Evolutionary conservation across 2,888 invertebrate species (phyloP).

Genomic region (Agelastica alni): DNA sequence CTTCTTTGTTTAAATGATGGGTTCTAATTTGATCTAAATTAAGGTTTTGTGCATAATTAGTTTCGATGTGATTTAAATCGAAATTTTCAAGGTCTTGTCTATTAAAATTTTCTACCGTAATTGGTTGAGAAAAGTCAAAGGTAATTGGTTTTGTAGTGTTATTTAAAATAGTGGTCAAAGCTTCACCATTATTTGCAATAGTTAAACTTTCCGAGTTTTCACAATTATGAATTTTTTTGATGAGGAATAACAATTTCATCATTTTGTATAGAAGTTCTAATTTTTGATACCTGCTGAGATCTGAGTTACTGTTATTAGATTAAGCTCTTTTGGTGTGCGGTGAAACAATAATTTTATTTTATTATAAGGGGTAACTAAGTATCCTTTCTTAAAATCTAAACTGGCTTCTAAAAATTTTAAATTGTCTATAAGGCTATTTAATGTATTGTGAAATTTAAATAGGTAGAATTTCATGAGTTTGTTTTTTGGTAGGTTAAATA

Average conservation of each 20-base stretch:
- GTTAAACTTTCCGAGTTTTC: neutral
- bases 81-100: neutral
- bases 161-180: too few relatives aligned
- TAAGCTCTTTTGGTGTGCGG: too few relatives aligned
- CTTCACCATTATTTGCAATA: too few relatives aligned
- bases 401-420: neutral
- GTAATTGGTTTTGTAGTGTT: too few relatives aligned
- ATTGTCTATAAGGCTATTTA: too few relatives aligned
- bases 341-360: too few relatives aligned
- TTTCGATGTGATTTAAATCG: neutral
- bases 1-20: neutral
- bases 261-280: neutral
- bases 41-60: neutral
- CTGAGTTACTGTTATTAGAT: too few relatives aligned
- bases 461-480: neutral
- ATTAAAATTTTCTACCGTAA: neutral
- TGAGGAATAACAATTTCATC: neutral
- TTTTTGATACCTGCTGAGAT: too few relatives aligned
- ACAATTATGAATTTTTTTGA: neutral
- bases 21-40: neutral
- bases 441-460: too few relatives aligned
- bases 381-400: neutral
- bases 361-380: neutral
- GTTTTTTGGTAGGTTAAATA: constrained; percentile 3
- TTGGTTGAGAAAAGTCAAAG: neutral